Percentiles rank a stretch among this genome's conserved stretches.
Conservation (phyloP, 2,113 vertebrate species). For the Macaca mulatta region DNA sequence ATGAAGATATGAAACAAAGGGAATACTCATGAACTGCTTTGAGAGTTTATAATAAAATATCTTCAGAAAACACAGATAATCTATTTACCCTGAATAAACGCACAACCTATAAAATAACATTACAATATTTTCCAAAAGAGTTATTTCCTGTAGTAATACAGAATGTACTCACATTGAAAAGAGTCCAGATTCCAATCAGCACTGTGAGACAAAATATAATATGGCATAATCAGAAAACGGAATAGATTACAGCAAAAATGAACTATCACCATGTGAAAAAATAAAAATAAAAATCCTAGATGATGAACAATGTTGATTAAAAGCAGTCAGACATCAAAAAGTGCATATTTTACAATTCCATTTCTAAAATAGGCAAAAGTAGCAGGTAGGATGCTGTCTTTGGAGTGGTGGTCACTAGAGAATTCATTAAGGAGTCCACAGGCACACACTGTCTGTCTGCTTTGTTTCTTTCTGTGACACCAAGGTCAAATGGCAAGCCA, state of each 20-base stretch:
- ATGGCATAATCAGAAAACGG: background rate
- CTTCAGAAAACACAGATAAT: background rate
- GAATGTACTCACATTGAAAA: background rate
- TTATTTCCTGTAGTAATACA: background rate
- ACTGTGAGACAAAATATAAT: background rate
- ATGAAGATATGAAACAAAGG: background rate
- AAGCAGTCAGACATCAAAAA: background rate
- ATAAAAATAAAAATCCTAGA: background rate
- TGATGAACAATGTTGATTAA: background rate
- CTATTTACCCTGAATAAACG: background rate
- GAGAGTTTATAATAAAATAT: background rate
- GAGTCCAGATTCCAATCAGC: background rate
- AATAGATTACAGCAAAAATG: background rate
- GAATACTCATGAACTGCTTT: background rate
- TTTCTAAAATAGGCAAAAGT: background rate
- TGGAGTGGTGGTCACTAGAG: background rate
- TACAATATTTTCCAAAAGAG: background rate
- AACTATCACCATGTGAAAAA: background rate
- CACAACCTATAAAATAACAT: background rate
- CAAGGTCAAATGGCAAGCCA: background rate
- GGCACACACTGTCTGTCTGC: accelerated
- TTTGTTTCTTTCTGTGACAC: background rate
- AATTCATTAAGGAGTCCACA: background rate
- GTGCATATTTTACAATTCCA: background rate
- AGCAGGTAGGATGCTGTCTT: background rate